phyloP scores from a whole-genome alignment of 2,888 invertebrate species.

The Leucoptera coffeella region DNA sequence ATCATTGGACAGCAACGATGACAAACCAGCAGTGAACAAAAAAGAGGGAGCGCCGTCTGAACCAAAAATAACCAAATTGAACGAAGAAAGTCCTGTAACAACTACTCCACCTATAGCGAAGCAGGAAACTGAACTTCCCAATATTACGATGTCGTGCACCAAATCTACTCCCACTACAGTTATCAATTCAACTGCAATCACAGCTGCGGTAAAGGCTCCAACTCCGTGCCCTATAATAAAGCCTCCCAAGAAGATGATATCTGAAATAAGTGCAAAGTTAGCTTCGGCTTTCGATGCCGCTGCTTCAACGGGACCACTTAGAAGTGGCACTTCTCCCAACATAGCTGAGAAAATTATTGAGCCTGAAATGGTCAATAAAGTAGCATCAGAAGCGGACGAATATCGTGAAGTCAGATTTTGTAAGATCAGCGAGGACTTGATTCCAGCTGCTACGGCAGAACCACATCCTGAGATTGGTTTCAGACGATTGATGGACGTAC shows the following conservation, averaged over 20 bases:
- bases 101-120: conserved; percentile 4
- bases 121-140: no score
- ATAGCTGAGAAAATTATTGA: conserved; percentile 6
- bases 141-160: no score
- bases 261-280: conserved; percentile 33
- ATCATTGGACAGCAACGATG: conserved; percentile 58
- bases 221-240: conserved; percentile 28
- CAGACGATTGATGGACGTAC: conserved; percentile 6
- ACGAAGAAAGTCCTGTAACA: conserved; percentile 1
- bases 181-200: no score
- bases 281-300: conserved; percentile 27
- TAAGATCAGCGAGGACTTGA: conserved; percentile 2
- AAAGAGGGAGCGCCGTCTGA: conserved; percentile 20
- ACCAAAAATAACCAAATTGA: conserved; percentile 18
- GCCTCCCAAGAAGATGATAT: conserved; percentile 39
- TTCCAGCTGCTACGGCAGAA: conserved; percentile 4
- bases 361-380: not conserved
- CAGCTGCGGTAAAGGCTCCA: no score
- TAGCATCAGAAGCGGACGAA: conserved; percentile 8
- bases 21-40: conserved; percentile 23
- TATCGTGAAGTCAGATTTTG: conserved; percentile 1
- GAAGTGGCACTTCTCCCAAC: conserved; percentile 7
- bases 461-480: not conserved
- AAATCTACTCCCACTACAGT: no score
- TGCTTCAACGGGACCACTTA: conserved; percentile 11